Conservation (phyloP, 2,888 invertebrate genomes). For the Drosophila basisetae region DNA sequence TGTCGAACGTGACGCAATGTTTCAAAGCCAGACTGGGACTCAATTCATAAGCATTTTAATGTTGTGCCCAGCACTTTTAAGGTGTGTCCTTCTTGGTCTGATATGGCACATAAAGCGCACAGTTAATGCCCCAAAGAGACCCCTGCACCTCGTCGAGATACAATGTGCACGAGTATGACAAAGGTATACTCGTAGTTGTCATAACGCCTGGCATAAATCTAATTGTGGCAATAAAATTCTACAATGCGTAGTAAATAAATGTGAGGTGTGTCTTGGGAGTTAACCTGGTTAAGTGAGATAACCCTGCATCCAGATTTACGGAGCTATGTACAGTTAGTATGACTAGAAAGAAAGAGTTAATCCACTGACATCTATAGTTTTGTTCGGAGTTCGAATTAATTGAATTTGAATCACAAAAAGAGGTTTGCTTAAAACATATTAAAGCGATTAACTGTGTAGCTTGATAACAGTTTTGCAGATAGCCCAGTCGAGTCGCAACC, state of each 20-base stretch:
- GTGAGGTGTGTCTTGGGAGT: constrained; percentile 17
- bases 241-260: constrained; percentile 63
- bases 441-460: neutral
- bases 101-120: constrained; percentile 22
- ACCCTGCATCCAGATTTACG: constrained; percentile 18
- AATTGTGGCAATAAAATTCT: constrained; percentile 59
- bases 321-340: constrained; percentile 6
- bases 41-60: constrained; percentile 45
- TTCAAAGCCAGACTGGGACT: constrained; percentile 43
- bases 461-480: neutral
- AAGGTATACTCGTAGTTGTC: constrained; percentile 38
- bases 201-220: constrained; percentile 65
- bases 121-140: constrained; percentile 17
- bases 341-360: neutral
- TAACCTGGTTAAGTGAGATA: constrained; percentile 29
- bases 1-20: constrained; percentile 67
- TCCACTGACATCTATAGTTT: neutral
- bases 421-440: neutral
- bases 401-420: neutral
- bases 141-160: constrained; percentile 10
- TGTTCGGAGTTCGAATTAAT: neutral
- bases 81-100: constrained; percentile 61
- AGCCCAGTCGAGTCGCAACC: neutral
- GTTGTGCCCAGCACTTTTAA: constrained; percentile 22
- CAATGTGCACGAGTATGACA: constrained; percentile 36